Conservation (phyloP, 2,888 invertebrate genomes). For the Digitonthophagus gazella region DNA sequence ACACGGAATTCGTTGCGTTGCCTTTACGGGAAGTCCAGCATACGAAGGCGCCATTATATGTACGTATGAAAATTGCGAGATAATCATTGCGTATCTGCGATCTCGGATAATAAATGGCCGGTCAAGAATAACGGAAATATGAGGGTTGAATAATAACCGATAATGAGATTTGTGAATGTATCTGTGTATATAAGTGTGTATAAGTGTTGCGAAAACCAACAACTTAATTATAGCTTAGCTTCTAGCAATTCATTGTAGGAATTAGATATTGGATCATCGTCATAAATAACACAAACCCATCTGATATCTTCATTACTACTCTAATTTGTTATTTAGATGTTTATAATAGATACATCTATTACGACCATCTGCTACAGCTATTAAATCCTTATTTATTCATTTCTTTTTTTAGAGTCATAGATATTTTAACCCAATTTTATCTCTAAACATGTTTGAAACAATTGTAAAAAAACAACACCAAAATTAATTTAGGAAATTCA, state of each 20-base stretch:
- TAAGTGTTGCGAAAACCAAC: neutral
- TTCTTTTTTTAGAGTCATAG: no score
- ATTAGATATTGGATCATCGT: neutral
- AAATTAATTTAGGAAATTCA: neutral
- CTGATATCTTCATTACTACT: no score
- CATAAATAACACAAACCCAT: no score
- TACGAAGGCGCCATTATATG: slow-evolving; percentile 3
- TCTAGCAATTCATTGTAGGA: neutral
- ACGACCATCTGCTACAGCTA: no score
- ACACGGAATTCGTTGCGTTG: slow-evolving; percentile 1
- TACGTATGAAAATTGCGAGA: neutral
- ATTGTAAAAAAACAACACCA: neutral
- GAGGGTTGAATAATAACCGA: neutral
- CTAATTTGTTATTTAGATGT: no score
- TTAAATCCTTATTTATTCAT: no score
- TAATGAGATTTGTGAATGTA: neutral
- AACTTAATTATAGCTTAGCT: neutral
- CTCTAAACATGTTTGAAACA: neutral
- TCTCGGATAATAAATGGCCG: neutral
- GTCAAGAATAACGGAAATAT: neutral
- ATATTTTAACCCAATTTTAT: no score
- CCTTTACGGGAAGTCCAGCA: neutral
- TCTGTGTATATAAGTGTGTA: neutral
- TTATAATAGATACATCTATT: no score
- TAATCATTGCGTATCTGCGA: neutral